Percentiles rank a stretch among this genome's conserved stretches.
Evolutionary conservation across 2,113 vertebrate genomes (phyloP).

Genomic region (Ifrita kowaldi): DNA sequence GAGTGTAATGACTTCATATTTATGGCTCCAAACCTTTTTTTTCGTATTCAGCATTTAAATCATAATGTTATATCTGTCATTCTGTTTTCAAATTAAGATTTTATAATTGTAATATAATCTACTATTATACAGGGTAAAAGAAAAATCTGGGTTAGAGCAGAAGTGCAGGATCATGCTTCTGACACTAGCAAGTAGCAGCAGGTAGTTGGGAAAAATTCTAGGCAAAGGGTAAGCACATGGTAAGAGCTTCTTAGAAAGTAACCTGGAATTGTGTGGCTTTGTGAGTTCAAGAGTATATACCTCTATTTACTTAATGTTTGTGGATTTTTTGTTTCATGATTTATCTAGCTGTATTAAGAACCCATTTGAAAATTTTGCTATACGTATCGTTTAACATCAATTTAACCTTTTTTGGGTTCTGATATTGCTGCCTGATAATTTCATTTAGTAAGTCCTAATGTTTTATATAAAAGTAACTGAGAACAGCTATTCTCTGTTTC

Average conservation of each 20-base stretch:
- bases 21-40: background rate
- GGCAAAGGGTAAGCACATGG: background rate
- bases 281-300: background rate
- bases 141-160: background rate
- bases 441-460: background rate
- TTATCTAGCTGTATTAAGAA: background rate
- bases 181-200: background rate
- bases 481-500: background rate
- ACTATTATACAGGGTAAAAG: background rate
- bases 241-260: background rate
- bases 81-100: background rate
- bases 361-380: background rate
- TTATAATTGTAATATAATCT: background rate
- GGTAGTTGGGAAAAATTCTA: background rate
- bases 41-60: background rate
- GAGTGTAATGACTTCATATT: background rate
- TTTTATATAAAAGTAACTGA: background rate
- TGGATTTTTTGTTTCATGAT: background rate
- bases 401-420: background rate
- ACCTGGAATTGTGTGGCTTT: background rate
- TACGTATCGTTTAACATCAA: background rate
- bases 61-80: background rate
- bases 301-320: background rate
- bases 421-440: background rate
- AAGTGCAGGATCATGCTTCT: background rate